These are phyloP conservation scores for Cryptotermes secundus DNA, from an alignment of 1,140 invertebrate genomes.

Conservation along the genomic window DNA sequence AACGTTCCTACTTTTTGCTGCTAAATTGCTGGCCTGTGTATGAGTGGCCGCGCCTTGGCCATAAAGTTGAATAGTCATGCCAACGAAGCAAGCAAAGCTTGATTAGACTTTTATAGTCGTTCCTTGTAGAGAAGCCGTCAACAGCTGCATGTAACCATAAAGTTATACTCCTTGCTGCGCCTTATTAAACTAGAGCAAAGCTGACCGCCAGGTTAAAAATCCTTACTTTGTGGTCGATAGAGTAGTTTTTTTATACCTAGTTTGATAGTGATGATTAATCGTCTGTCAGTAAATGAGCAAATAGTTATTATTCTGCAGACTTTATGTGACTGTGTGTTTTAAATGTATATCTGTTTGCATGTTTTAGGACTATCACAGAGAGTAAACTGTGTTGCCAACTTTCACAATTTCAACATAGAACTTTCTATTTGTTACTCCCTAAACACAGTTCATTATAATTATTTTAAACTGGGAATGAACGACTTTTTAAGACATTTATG, in stretches of 20 bases:
- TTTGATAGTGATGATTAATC: background rate
- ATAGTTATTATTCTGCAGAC: background rate
- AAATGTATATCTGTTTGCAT: background rate
- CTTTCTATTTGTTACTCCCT: background rate
- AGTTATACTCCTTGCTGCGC: background rate
- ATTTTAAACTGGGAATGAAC: background rate
- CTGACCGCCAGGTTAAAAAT: background rate
- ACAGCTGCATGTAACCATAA: background rate
- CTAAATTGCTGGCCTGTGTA: no score
- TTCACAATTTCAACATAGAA: background rate
- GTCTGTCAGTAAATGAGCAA: background rate
- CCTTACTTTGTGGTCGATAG: no score
- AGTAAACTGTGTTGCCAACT: background rate
- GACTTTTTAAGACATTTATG: background rate
- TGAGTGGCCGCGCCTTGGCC: background rate
- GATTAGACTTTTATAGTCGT: constrained; percentile 5
- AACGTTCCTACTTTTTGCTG: background rate
- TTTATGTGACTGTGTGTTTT: background rate
- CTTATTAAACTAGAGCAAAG: background rate
- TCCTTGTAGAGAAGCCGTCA: background rate
- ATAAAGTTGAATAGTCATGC: background rate
- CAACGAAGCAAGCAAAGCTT: background rate
- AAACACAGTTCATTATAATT: background rate
- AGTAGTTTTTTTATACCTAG: no score
- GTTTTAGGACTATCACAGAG: background rate